Evolutionary conservation across 2,113 vertebrate genomes (phyloP), one percentile per base, ranked within the genome.

Genomic region (Zosterops pallidus): DNA sequence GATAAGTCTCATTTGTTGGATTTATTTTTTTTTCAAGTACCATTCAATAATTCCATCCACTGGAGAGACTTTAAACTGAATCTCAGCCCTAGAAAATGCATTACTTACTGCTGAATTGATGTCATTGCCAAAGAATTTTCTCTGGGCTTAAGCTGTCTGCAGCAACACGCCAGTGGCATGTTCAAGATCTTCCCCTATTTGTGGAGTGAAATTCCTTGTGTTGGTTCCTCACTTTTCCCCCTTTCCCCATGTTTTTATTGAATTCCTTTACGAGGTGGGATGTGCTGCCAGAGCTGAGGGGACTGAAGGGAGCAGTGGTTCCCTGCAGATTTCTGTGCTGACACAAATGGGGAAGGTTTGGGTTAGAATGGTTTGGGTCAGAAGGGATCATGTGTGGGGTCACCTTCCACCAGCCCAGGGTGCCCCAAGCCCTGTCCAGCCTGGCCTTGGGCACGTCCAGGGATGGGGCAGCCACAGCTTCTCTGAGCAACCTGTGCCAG

Each of bases 71-170:
- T 96, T 75, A 92, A 93, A 88, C 90, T 87, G 81, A 93, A 92
- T 96, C 93, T 95, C 92, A 94, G 76, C 77, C 81, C 80, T 84
- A 93, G 95, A 87, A 95, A 96, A 97, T 81, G 92, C 83, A 95
- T 95, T 92, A 75, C 75, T 96, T 87, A 71, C 39, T 86, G 76
- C 80, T 67, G 94, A 92, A 96, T 89, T 95, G 92, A 97, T 97
- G 96, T 97, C 97, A 97, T 64, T 90, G 86, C 91, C 86, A 92
- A 97, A 94, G 95, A 97, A 98, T 98, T 97, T 94, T 96, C 89
- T 79, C 90, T 91, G 5, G 3, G 89, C 94, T 96, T 94, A 89
- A 76, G 90, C 83, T 94, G 95, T 97, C 94, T 95, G 96, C 93
- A 92, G 90, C 92, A 96, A 96, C 95, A 95, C 0, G 94, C 94